A percentile compares a stretch with the other conserved stretches of the same genome.
Conservation (phyloP, 2,113 vertebrate species). For the Chauna torquata region DNA sequence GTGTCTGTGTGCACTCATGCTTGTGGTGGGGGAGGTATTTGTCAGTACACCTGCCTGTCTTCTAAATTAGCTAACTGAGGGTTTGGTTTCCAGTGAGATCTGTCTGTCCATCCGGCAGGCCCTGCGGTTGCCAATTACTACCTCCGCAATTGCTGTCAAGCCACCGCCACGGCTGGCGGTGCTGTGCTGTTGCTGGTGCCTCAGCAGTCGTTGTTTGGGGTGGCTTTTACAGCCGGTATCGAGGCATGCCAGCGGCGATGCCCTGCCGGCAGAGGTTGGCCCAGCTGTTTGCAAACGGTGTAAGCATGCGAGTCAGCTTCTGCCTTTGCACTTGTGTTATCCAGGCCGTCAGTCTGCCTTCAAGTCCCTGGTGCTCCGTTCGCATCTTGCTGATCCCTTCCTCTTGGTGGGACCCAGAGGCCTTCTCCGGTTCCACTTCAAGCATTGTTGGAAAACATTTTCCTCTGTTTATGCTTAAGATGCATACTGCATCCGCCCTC, state of each 20-base stretch:
- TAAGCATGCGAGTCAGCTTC: background rate
- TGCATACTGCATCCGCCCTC: background rate
- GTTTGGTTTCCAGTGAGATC: background rate
- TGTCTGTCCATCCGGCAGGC: background rate
- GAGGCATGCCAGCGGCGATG: background rate
- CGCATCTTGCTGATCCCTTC: background rate
- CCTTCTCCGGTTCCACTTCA: background rate
- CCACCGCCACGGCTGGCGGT: background rate
- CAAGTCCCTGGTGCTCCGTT: background rate
- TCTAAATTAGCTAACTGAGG: background rate
- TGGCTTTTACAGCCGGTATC: background rate
- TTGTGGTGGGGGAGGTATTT: background rate
- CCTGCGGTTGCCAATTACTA: background rate
- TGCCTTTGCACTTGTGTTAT: background rate
- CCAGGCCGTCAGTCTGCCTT: accelerated
- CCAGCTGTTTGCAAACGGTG: background rate
- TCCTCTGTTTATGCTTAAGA: background rate
- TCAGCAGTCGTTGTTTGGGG: background rate
- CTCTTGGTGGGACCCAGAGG: background rate
- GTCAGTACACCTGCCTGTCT: background rate
- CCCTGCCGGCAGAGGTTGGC: background rate
- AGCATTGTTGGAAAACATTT: background rate
- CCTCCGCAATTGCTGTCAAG: background rate
- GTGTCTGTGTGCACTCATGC: background rate
- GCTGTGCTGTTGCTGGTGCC: background rate